Base-by-base conservation (phyloP, 37 sponge, comb jelly and placozoan species). In the Mnemiopsis leidyi region DNA sequence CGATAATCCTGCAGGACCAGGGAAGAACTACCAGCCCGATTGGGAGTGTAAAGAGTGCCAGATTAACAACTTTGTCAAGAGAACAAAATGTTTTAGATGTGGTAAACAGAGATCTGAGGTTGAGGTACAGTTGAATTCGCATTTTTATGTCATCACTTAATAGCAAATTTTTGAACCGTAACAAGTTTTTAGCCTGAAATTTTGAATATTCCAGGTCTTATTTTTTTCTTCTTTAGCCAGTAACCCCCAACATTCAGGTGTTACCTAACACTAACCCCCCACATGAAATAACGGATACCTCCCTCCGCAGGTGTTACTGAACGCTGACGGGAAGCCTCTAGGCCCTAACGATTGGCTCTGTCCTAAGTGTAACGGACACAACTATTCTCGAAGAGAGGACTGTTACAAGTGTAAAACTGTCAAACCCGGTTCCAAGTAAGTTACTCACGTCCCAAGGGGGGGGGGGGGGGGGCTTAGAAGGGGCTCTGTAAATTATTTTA, bases 311-410 rank as follows among this genome's bases (percentile, higher is more conserved):
- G 61, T 26, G 32, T 29, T 85, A 29, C n/a, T 85, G 48, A 85
- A 85, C 2, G 61, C 18, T 5, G 35, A 85, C 5, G 90, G 90
- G 23, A 85, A 40, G 61, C 61, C 39, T 7, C 9, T 85, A 13
- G 61, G 61, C 33, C 90, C 90, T 1, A 26, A 40, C 48, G 90
- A 85, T n/a, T 85, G 90, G 90, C 40, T 40, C 2, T 85, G 90
- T 85, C 90, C 90, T 3, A 40, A 23, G 0, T 85, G 90, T 26
- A 39, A 40, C 3, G 90, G 90, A n/a, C 90, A 40, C 48, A 85
- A 85, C 61, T 85, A 39, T 33, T 85, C 90, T 25, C 32, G 90
- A 0, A 7, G 90, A 39, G 36, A 35, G 2, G 48, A 36, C 26
- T 85, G 90, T 29, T 85, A 85, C 90, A 85, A 85, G 48, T 85